These are phyloP conservation scores for Helicoverpa zea DNA, from an alignment of 1,140 invertebrate genomes.

Conservation along the genomic window DNA sequence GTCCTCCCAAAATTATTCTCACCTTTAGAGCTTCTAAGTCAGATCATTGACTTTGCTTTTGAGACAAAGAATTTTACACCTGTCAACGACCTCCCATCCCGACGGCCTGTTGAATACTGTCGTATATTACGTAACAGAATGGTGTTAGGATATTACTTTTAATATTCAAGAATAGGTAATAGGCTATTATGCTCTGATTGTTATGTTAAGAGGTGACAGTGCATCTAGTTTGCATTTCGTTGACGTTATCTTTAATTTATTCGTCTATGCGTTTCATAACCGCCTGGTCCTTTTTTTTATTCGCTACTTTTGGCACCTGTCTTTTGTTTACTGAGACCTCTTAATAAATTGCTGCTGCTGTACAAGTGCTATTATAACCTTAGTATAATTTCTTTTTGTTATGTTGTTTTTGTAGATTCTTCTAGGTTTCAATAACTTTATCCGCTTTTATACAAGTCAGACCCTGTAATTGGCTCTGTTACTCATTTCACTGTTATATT, in stretches of 20 bases:
- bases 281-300: too few species aligned
- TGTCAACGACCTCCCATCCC: slow-evolving; percentile 19
- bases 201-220: neutral
- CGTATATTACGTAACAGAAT: neutral
- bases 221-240: neutral
- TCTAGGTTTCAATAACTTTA: too few species aligned
- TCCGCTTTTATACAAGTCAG: too few species aligned
- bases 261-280: too few species aligned
- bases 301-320: too few species aligned
- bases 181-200: neutral
- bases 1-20: slow-evolving; percentile 15
- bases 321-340: too few species aligned
- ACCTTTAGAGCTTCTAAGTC: neutral
- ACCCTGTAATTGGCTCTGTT: too few species aligned
- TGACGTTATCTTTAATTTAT: neutral
- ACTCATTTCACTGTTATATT: too few species aligned
- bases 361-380: too few species aligned
- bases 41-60: slow-evolving; percentile 22
- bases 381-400: too few species aligned
- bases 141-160: neutral
- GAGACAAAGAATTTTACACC: slow-evolving; percentile 23
- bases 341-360: too few species aligned
- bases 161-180: neutral
- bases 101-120: neutral
- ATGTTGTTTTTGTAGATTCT: too few species aligned